Base-by-base conservation (phyloP, 2,797 vertebrate species). In the Diglossa cyanea region DNA sequence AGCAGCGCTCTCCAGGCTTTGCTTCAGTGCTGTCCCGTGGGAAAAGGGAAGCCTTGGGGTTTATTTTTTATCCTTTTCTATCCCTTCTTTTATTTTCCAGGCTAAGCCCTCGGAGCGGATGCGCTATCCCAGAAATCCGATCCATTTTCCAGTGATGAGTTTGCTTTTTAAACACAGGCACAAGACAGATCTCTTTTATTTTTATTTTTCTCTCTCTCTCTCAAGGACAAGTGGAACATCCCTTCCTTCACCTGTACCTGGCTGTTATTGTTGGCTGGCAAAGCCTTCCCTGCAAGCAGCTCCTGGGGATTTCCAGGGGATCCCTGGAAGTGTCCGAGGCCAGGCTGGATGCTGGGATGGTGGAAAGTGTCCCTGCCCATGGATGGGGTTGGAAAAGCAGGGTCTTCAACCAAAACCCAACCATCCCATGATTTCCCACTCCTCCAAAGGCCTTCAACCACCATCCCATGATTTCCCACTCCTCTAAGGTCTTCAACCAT, bases 161-260 rank as follows among this genome's bases (percentile, higher is more conserved):
- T 93, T 51, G 33, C 40, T 95, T 75, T 94, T 81, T 28, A 74
- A 93, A 91, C 37, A 45, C 50, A 54, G 50, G 13, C 30, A 42
- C 6, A 45, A 47, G 72, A 11, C 16, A 44, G n/a, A 28, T 17
- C 47, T 62, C 45, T 51, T 35, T 42, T 30, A 44, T 51, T 48
- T 65, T 17, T 23, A 33, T 58, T 11, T 18, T 39, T 17, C 3
- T 11, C 20, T 31, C 15, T 40, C 44, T 33, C 51, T 0, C 50
- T 42, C 70, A 84, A 80, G 79, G 80, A 88, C 61, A 50, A 88
- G 33, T 4, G 2, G 40, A 82, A 26, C 5, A 0, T 47, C 33
- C 23, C 71, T 45, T 51, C 55, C 67, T 71, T 48, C 67, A 0
- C 54, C 51, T 7, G 1, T 1, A 33, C 47, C 54, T 77, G 21